These are phyloP conservation scores for Lysandra bellargus DNA, from an alignment of 2,888 invertebrate species.

Conservation along the genomic window DNA sequence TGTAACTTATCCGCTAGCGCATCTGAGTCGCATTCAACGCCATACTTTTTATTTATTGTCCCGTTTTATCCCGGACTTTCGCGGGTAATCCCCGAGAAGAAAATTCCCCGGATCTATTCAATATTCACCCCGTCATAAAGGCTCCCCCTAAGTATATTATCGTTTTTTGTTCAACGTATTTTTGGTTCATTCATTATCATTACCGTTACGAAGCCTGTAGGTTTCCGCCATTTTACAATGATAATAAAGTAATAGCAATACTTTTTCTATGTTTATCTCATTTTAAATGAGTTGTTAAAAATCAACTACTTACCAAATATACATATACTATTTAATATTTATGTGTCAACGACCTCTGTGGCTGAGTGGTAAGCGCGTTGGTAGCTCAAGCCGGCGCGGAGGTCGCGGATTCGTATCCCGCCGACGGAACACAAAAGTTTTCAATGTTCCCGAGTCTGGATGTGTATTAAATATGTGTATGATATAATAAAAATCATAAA, in stretches of 20 bases:
- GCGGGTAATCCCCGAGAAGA: constrained; percentile 35
- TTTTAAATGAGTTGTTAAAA: too few species aligned
- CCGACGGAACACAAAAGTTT: too few species aligned
- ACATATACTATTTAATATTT: too few species aligned
- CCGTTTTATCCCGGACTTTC: constrained; percentile 32
- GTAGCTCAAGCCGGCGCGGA: too few species aligned
- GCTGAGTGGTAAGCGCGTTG: too few species aligned
- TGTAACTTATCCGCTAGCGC: constrained; percentile 21
- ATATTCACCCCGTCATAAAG: constrained; percentile 27
- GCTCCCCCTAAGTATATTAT: constrained; percentile 23
- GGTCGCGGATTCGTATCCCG: too few species aligned
- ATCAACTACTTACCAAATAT: too few species aligned
- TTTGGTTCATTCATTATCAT: constrained; percentile 22
- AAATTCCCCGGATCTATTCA: constrained; percentile 32
- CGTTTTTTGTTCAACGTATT: constrained; percentile 20
- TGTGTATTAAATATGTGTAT: too few species aligned
- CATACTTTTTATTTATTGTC: constrained; percentile 32
- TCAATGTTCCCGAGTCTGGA: too few species aligned
- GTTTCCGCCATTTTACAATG: background rate
- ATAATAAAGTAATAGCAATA: background rate
- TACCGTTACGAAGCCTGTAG: background rate
- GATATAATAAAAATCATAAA: too few species aligned
- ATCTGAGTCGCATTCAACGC: constrained; percentile 24
- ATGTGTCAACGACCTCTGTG: too few species aligned
- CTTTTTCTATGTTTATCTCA: background rate